These are phyloP conservation scores for Hippopotamus amphibius DNA, from an alignment of 2,113 vertebrate species.

Conservation along the genomic window DNA sequence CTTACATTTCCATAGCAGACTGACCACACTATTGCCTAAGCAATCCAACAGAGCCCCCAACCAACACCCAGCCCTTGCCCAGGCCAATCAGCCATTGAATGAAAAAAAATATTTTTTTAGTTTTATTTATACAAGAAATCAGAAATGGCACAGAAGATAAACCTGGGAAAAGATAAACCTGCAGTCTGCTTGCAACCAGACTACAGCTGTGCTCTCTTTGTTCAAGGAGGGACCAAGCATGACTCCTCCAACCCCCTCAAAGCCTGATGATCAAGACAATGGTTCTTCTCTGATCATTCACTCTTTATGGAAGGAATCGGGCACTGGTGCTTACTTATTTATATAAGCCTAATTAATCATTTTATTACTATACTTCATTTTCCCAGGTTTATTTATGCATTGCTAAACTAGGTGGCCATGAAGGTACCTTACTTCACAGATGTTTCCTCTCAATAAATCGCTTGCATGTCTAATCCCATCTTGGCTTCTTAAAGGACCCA, in stretches of 20 bases:
- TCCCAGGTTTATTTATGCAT: neutral
- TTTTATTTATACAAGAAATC: neutral
- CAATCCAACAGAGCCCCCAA: neutral
- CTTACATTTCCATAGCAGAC: neutral
- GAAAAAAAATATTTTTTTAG: neutral
- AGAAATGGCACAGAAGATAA: slow-evolving; percentile 32
- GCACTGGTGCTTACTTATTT: neutral
- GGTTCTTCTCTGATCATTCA: neutral
- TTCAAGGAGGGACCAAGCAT: neutral
- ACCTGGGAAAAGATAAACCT: neutral
- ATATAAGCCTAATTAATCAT: neutral
- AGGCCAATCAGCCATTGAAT: neutral
- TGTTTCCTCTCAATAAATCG: neutral
- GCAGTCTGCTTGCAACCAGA: neutral
- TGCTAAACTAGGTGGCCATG: neutral
- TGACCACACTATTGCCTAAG: neutral
- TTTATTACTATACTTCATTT: neutral
- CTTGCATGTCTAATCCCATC: neutral
- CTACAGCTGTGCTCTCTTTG: neutral
- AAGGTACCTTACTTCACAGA: neutral
- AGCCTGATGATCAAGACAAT: neutral
- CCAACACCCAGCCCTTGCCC: neutral
- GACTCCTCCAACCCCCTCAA: neutral
- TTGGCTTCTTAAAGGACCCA: neutral
- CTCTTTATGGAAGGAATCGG: neutral